A percentile compares a stretch with the other conserved stretches of the same genome.
These are phyloP conservation scores for Champsocephalus esox DNA, from an alignment of 2,797 vertebrate genomes.

Conservation along the genomic window DNA sequence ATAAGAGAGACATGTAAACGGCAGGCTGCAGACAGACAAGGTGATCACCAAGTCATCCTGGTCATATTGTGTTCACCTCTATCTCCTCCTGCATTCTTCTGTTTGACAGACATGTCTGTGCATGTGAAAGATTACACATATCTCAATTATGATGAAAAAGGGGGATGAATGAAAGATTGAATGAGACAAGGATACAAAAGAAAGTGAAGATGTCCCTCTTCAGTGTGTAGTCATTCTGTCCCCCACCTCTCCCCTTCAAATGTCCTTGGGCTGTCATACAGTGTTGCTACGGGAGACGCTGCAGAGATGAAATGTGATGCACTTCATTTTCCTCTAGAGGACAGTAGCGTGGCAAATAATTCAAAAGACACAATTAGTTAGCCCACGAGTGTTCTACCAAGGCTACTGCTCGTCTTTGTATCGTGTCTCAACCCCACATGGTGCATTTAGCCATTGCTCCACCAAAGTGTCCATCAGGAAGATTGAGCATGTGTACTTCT, in stretches of 20 bases:
- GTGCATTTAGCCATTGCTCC: conserved; percentile 5
- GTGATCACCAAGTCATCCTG: conserved; percentile 22
- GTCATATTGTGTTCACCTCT: neutral
- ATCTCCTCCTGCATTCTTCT: neutral
- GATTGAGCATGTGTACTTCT: neutral
- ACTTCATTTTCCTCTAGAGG: conserved; percentile 60
- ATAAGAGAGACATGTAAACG: conserved; percentile 6
- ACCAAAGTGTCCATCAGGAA: neutral
- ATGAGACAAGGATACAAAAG: neutral
- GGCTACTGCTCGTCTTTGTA: neutral
- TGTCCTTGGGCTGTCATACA: conserved; percentile 36
- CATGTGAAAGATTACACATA: neutral
- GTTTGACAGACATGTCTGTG: neutral
- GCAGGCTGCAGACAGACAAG: neutral
- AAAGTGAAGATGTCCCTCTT: neutral
- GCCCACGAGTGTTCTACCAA: neutral
- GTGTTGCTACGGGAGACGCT: conserved; percentile 9
- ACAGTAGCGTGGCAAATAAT: conserved; percentile 66
- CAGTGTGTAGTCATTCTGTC: neutral
- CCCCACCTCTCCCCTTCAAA: neutral
- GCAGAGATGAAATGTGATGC: conserved; percentile 28
- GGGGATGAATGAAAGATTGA: neutral
- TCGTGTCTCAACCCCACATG: conserved; percentile 3
- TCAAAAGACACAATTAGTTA: neutral
- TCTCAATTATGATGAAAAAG: neutral